Base-by-base conservation (phyloP, 2,888 invertebrate species). In the Cosmorhoe ocellata region DNA sequence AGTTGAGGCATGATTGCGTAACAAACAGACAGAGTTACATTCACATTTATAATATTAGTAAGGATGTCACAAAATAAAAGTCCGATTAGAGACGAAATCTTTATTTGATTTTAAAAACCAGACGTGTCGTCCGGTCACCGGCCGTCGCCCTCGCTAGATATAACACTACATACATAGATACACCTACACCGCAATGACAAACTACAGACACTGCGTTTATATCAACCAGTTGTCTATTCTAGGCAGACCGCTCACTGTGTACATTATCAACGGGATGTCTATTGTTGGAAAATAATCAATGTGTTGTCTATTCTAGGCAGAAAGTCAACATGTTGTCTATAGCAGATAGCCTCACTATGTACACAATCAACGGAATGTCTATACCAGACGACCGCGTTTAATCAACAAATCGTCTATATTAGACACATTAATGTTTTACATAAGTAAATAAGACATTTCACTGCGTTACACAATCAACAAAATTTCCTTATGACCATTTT, bases 51-150 rank as follows among this genome's bases (percentile, higher is more conserved):
- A n/a, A n/a, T n/a, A n/a, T n/a, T n/a, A n/a, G n/a, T n/a, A n/a
- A n/a, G n/a, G n/a, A n/a, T n/a, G n/a, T n/a, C n/a, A n/a, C n/a
- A n/a, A n/a, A n/a, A n/a, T n/a, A n/a, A n/a, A n/a, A n/a, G n/a
- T n/a, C n/a, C n/a, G n/a, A 28, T 50, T 11, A 62, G 64, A 70
- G 64, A 69, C 52, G 48, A 74, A 79, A 77, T 77, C 69, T 78
- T 81, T 82, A 77, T 78, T 80, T 68, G 74, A 76, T 75, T 76
- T 71, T 64, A 70, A 70, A 66, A 72, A 71, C 72, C 66, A 64
- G 67, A 65, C 61, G 61, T 56, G 50, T 52, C 58, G 56, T 54
- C 63, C 47, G 45, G 49, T 60, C 48, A 44, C 40, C 56, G 55
- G 38, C 43, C 38, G 24, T 38, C 51, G 40, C 53, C 51, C 47